Conservation (phyloP, 1,140 invertebrate genomes). For the Drosophila pseudoobscura region DNA sequence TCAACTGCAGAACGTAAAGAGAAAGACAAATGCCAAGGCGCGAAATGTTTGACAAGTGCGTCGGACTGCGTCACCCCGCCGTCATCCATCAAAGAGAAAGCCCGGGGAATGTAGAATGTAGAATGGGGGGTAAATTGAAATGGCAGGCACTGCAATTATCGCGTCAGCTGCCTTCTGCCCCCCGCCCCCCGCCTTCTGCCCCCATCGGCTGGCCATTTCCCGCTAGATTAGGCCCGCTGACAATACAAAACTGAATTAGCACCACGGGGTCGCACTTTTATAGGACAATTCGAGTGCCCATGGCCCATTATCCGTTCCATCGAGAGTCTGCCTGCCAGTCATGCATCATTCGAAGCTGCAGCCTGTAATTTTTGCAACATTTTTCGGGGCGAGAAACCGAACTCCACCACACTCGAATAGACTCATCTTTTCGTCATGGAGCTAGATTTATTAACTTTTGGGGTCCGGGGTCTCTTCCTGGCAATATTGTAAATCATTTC, state of each 20-base stretch:
- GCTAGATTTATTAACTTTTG: conserved; percentile 73
- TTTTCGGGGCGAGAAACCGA: conserved; percentile 14
- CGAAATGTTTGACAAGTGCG: conserved; percentile 71
- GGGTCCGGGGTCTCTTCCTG: conserved; percentile 28
- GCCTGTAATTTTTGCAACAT: conserved; percentile 57
- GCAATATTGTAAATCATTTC: conserved; percentile 80
- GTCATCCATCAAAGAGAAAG: conserved; percentile 62
- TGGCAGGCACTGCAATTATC: conserved; percentile 76
- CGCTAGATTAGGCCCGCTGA: conserved; percentile 71
- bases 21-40: conserved; percentile 76
- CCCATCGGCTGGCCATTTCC: conserved; percentile 35
- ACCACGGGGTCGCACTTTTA: conserved; percentile 53
- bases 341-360: conserved; percentile 67
- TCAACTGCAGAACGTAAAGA: background rate
- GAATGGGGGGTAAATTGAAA: conserved; percentile 60
- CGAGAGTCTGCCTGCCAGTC: conserved; percentile 35
- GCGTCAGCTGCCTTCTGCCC: conserved; percentile 25
- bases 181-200: background rate
- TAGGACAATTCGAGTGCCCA: conserved; percentile 37
- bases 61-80: conserved; percentile 18
- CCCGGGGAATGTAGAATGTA: conserved; percentile 21
- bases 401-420: conserved; percentile 31
- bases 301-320: background rate
- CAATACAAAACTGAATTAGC: conserved; percentile 79
- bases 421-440: conserved; percentile 79